Percentiles rank a stretch among this genome's conserved stretches.
Conservation (phyloP, 2,888 invertebrate species). For the Anorthoa munda region DNA sequence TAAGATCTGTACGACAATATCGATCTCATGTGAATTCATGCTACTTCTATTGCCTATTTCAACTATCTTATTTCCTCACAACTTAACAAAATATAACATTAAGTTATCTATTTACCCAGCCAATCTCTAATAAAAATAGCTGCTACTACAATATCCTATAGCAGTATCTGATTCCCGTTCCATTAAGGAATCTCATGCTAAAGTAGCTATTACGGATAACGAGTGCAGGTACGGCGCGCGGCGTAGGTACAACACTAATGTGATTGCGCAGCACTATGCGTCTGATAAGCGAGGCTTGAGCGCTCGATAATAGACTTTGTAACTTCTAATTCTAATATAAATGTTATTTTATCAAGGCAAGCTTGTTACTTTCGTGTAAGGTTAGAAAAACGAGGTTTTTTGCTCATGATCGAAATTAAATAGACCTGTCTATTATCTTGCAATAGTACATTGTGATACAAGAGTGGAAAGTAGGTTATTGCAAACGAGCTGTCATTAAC, state of each 20-base stretch:
- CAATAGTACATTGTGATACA: no score
- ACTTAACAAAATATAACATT: background rate
- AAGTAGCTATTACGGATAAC: constrained; percentile 45
- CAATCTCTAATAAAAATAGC: constrained; percentile 10
- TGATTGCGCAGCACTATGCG: constrained; percentile 59
- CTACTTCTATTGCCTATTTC: background rate
- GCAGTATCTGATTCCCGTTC: constrained; percentile 34
- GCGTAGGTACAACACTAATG: constrained; percentile 51
- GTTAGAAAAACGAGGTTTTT: background rate
- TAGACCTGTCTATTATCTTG: no score
- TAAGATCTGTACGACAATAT: no score
- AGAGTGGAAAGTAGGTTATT: no score
- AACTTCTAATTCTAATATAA: constrained; percentile 24
- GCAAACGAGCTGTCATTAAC: no score
- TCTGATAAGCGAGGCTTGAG: constrained; percentile 52
- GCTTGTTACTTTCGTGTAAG: background rate
- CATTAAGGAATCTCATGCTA: constrained; percentile 34
- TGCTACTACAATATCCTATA: background rate
- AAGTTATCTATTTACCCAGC: no score
- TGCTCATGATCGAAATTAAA: background rate
- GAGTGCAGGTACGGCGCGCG: constrained; percentile 54
- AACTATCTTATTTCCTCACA: background rate
- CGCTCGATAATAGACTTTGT: constrained; percentile 56
- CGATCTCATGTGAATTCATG: no score
- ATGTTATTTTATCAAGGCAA: constrained; percentile 14